Evolutionary conservation across 2,797 vertebrate species (phyloP), one percentile per base, ranked within the genome.

Genomic region (Hyperoplus immaculatus): DNA sequence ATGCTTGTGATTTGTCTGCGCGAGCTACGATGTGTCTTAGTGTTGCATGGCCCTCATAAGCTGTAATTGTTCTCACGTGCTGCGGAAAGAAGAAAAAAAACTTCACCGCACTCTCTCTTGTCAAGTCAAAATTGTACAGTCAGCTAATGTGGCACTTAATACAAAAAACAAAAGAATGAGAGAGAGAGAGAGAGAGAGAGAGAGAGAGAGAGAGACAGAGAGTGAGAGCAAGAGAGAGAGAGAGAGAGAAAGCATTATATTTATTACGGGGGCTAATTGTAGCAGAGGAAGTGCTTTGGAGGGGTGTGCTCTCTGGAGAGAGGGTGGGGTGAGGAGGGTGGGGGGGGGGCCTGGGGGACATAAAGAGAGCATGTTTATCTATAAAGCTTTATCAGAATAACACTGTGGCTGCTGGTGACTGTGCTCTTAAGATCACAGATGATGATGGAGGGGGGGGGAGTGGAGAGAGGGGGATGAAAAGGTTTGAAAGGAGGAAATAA

Each of bases 251-350:
- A 65, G 78, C 77, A 87, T 83, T 91, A 86, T 91, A 94, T 93
- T 94, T 94, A 95, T 94, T 94, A 94, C 83, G 78, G 79, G 78
- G 80, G 75, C 92, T 94, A 95, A 95, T 93, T 93, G 93, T 93
- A 70, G 88, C 82, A 87, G 85, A 94, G 94, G 94, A 94, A 94
- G 92, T 94, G 91, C 89, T 92, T 93, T 88, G 88, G 92, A 88
- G 89, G 91, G 90, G 90, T 88, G 88, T 81, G 92, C 86, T 93
- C 94, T 91, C 92, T 21, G 73, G 93, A 91, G 91, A 90, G 88
- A 93, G 95, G 93, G 95, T 69, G 94, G 93, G 29, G 29, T 29
- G 29, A 29, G 29, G 3, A 72, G 93, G 91, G 91, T 90, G 88
- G 93, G 95, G 69, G 94, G 93, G 80, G 92, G 93, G 86, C 89